Evolutionary conservation across 1,140 invertebrate species (phyloP).

Genomic region (Alviniconcha marisindica): DNA sequence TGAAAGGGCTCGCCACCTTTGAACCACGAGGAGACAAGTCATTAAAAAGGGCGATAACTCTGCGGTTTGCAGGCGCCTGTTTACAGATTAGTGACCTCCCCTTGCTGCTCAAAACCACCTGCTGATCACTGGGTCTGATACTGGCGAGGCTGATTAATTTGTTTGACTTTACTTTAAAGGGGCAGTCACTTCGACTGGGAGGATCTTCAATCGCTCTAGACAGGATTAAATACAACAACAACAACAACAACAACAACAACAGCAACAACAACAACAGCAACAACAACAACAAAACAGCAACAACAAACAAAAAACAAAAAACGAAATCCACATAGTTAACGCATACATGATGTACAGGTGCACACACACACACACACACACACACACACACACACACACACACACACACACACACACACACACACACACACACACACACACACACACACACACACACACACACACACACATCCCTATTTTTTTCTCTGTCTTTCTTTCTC

Average conservation of each 20-base stretch:
- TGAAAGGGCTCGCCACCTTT: background rate
- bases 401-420: conserved; percentile 11
- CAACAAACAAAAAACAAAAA: too few species aligned
- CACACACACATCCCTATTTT: background rate
- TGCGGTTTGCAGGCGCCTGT: conserved; percentile 1
- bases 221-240: too few species aligned
- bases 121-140: background rate
- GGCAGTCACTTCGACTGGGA: background rate
- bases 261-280: background rate
- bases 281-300: too few species aligned
- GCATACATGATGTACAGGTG: too few species aligned
- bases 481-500: too few species aligned
- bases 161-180: background rate
- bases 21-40: background rate
- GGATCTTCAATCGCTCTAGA: background rate
- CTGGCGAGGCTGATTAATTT: background rate
- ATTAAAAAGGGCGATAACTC: background rate
- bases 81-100: conserved; percentile 14
- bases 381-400: background rate
- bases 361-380: background rate
- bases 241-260: background rate
- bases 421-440: conserved; percentile 20
- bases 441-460: background rate
- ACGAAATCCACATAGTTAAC: too few species aligned
- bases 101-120: background rate